Evolutionary conservation across 2,113 vertebrate species (phyloP).

Genomic region (Campylomormyrus tamandua): DNA sequence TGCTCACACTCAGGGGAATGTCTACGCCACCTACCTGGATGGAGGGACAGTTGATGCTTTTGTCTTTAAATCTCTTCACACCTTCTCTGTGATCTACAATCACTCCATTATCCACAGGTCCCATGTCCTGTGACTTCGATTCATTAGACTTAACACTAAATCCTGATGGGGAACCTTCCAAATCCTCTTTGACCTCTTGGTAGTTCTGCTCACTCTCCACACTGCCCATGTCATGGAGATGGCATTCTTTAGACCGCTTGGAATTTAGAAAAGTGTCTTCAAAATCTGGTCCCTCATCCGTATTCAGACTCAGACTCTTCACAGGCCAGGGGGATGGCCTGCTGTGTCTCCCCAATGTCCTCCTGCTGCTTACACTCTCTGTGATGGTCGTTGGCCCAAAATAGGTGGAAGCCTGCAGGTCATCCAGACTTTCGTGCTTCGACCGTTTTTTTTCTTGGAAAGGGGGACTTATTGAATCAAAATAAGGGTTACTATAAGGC

Average conservation of each 20-base stretch:
- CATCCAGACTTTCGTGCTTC: slow-evolving; percentile 86
- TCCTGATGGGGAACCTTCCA: slow-evolving; percentile 43
- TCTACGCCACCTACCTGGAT: slow-evolving; percentile 58
- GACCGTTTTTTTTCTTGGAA: slow-evolving; percentile 63
- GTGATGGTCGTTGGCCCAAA: slow-evolving; percentile 79
- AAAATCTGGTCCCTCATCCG: slow-evolving; percentile 65
- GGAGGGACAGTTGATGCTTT: slow-evolving; percentile 54
- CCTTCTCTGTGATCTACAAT: slow-evolving; percentile 58
- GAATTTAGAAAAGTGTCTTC: slow-evolving; percentile 62
- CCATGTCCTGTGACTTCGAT: slow-evolving; percentile 51
- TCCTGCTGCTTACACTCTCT: slow-evolving; percentile 54
- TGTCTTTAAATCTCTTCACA: slow-evolving; percentile 64
- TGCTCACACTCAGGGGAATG: slow-evolving; percentile 70
- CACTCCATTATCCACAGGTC: slow-evolving; percentile 39
- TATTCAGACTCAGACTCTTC: slow-evolving; percentile 89
- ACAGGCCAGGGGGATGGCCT: slow-evolving; percentile 68
- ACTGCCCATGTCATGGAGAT: slow-evolving; percentile 27
- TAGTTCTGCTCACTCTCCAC: slow-evolving; percentile 56
- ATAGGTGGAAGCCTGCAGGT: slow-evolving; percentile 89
- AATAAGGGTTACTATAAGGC: slow-evolving; percentile 77
- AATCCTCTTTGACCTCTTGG: slow-evolving; percentile 43
- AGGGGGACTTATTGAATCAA: slow-evolving; percentile 64
- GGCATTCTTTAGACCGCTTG: slow-evolving; percentile 55
- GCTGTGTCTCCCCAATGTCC: slow-evolving; percentile 51
- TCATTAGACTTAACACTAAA: slow-evolving; percentile 45